Evolutionary conservation across 2,113 vertebrate species (phyloP), one percentile per base, ranked within the genome.

Genomic region (Otocyon megalotis): DNA sequence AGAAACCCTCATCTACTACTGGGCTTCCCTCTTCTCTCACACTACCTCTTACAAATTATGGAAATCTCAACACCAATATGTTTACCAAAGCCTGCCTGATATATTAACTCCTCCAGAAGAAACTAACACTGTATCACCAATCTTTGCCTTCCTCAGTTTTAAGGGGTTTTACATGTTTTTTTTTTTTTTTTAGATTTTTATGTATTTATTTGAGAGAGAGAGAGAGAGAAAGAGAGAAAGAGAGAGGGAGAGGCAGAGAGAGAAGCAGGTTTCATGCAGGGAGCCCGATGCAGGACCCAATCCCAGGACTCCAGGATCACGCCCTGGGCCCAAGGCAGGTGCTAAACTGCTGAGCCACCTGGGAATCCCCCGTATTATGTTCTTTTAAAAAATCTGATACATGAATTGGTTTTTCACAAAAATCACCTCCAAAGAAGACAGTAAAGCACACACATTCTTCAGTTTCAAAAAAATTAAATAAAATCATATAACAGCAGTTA

Each of bases 371-470:
- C 43, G 14, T 53, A 62, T 81, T 80, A 93, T 77, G 56, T 62
- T 19, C 12, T 35, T 89, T 87, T 95, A 16, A 95, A 88, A 92
- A 50, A 17, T 67, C 67, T 72, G 37, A 84, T 17, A 37, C 58
- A 60, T 86, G 77, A 32, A 88, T 28, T 87, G 9, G 4, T 80
- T 96, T 96, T 94, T 93, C 93, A 96, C 71, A 96, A 94, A 90
- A 90, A 87, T 72, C 48, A 96, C 30, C 82, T 87, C 71, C 77
- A 96, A 50, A 84, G 37, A 94, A 91, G 43, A 81, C 58, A 88
- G 63, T 58, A 35, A 76, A 79, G 9, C 14, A 88, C 1, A 84
- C 14, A 72, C 20, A 94, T 63, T 76, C 20, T 63, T 94, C 13
- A 53, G 32, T 69, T 76, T 22, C 3, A 60, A 53, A 83, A 80